Base-by-base conservation (phyloP, 2,113 vertebrate genomes). In the Jacana jacana region DNA sequence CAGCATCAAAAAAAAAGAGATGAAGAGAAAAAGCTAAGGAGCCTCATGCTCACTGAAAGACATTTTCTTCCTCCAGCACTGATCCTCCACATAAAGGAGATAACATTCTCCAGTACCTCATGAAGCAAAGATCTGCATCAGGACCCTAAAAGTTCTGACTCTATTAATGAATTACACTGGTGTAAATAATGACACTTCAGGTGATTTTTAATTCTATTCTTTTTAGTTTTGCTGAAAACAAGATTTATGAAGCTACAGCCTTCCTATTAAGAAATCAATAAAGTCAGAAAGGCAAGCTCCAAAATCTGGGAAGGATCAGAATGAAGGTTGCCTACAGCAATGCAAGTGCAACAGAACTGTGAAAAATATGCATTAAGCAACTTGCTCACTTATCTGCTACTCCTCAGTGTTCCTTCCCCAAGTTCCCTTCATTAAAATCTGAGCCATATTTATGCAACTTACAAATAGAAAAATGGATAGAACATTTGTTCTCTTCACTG, bases 401-500 rank as follows among this genome's bases (percentile, higher is more conserved):
- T 89, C 48, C 42, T 81, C 37, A 60, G 60, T 22, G 57, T 48
- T 75, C 75, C 24, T 54, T 84, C 19, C 33, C 33, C 52, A 85
- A 71, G 7, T 57, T 37, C 8, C 12, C 28, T 76, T 86, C 30
- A 79, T 68, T 93, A 87, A 93, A 86, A 76, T 71, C 64, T 5
- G 9, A 89, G 31, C 4, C n/a, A 40, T 70, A 84, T 87, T 89
- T 92, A 91, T 42, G 69, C 57, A 87, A 81, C 33, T 64, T 65
- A 22, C 51, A 79, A 52, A 81, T 60, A 87, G 76, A 89, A 91
- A 75, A 52, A 76, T 0, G 22, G 61, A 37, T 31, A 81, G 83
- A 92, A 95, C 77, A 89, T 92, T 95, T 91, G 83, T 88, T 93
- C 94, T 94, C 91, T 91, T 95, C 73, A 44, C 57, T 91, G 81